Percentiles rank a stretch among this genome's conserved stretches.
These are phyloP conservation scores for Tarsius wallacei DNA, from an alignment of 2,797 vertebrate species.

Conservation along the genomic window DNA sequence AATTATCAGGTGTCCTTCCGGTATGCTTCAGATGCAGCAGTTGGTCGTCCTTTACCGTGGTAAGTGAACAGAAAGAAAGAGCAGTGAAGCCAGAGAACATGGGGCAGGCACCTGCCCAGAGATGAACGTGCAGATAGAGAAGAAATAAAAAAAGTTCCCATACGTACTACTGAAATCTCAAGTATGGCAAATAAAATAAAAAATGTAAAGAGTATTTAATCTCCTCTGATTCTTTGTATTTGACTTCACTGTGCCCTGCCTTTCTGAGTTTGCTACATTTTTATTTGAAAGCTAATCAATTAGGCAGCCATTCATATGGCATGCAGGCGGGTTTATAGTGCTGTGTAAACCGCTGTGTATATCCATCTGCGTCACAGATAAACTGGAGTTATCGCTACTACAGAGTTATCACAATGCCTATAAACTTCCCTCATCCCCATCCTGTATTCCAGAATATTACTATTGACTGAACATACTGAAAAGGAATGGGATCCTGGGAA, in stretches of 20 bases:
- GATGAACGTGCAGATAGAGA: neutral
- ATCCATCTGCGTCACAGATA: constrained; percentile 25
- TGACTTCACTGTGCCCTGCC: neutral
- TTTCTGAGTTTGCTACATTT: constrained; percentile 60
- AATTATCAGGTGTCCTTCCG: neutral
- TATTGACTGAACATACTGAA: neutral
- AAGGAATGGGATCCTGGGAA: neutral
- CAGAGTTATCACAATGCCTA: neutral
- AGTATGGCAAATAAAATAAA: neutral
- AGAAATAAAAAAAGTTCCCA: neutral
- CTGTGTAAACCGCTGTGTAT: neutral
- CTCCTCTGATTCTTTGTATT: constrained; percentile 19
- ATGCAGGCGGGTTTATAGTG: neutral
- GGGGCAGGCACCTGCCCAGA: neutral
- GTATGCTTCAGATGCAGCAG: neutral
- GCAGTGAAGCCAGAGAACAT: neutral
- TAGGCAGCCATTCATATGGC: neutral
- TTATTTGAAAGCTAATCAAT: constrained; percentile 69
- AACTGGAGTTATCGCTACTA: neutral
- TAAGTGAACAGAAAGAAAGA: neutral
- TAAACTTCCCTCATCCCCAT: neutral
- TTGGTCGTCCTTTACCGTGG: neutral
- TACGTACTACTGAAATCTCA: neutral
- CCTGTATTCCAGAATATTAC: neutral
- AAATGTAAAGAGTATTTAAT: neutral